Evolutionary conservation across 2,113 vertebrate species (phyloP).

Genomic region (Nannobrachium achirus): DNA sequence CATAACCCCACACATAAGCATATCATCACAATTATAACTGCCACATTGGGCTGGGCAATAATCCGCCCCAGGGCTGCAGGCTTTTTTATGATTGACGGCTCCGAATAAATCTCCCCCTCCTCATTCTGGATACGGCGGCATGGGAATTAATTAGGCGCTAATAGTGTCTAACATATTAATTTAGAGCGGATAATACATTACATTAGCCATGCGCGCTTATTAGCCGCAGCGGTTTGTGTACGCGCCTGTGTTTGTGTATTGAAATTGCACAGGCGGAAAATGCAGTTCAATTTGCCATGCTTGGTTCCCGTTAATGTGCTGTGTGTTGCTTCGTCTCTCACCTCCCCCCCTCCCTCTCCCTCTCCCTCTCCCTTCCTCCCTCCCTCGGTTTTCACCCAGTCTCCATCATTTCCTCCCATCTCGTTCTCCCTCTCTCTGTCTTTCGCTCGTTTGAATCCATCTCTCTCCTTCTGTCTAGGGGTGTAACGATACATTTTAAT

Average conservation of each 20-base stretch:
- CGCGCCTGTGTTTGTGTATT: slow-evolving; percentile 69
- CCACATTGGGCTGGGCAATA: slow-evolving; percentile 36
- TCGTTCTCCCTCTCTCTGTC: slow-evolving; percentile 33
- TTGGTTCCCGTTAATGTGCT: slow-evolving; percentile 54
- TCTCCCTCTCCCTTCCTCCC: neutral
- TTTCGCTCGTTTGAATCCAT: slow-evolving; percentile 13
- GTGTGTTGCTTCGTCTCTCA: slow-evolving; percentile 1
- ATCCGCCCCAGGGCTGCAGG: slow-evolving; percentile 51
- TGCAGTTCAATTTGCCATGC: slow-evolving; percentile 64
- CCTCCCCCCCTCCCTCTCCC: slow-evolving; percentile 4
- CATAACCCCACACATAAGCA: slow-evolving; percentile 59
- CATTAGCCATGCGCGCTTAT: slow-evolving; percentile 75
- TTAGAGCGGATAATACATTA: slow-evolving; percentile 79
- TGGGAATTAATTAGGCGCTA: slow-evolving; percentile 79
- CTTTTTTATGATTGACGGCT: slow-evolving; percentile 76
- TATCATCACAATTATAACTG: slow-evolving; percentile 59
- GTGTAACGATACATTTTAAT: too few species aligned
- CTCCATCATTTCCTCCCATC: slow-evolving; percentile 21
- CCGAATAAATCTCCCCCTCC: slow-evolving; percentile 74
- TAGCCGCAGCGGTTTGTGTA: slow-evolving; percentile 67
- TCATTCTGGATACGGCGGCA: slow-evolving; percentile 72
- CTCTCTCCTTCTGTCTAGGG: neutral
- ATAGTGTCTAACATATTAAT: slow-evolving; percentile 82
- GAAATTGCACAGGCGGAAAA: slow-evolving; percentile 73
- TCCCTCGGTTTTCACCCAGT: neutral